Base-by-base conservation (phyloP, 2,113 vertebrate genomes). In the Pogona vitticeps region DNA sequence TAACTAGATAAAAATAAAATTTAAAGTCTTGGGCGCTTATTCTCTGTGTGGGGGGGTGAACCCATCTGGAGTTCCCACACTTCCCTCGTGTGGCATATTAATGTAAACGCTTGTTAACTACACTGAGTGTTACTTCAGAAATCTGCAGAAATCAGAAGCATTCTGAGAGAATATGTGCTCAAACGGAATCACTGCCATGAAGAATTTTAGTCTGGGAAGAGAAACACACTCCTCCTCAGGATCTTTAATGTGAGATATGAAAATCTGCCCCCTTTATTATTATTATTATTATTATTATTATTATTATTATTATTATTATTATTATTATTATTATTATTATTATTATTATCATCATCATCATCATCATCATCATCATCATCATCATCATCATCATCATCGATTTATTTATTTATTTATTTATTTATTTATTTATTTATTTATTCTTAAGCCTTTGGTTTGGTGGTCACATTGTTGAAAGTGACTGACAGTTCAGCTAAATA, bases 81-180 rank as follows among this genome's bases (percentile, higher is more conserved):
- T 92, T 94, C 94, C 94, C 94, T 92, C 94, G 9, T 93, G 93
- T 94, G 94, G 94, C 59, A 20, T 52, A 9, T 89, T 61, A 17
- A 80, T 88, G 93, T 91, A 94, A 95, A 88, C 87, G 63, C 90
- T 93, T 63, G 33, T 76, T 10, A 90, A 79, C 8, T 17, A 56
- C 26, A 73, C 63, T 36, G 56, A 83, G 36, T 38, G 38, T 73
- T 77, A 0, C 40, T 61, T 63, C 71, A 21, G 9, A 76, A 2
- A 9, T 90, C 8, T 79, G 46, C 81, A 63, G 42, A 88, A 86
- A 75, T 75, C 33, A 58, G 76, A 58, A n/a, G 12, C 4, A 85
- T 46, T 2, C 80, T 28, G 3, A 73, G 76, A 68, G 0, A 46
- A 40, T 15, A 8, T 81, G 80, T 9, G 36, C n/a, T n/a, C n/a